A percentile compares a stretch with the other conserved stretches of the same genome.
These are phyloP conservation scores for Lindbergichthys nudifrons DNA, from an alignment of 2,797 vertebrate species.

Conservation along the genomic window DNA sequence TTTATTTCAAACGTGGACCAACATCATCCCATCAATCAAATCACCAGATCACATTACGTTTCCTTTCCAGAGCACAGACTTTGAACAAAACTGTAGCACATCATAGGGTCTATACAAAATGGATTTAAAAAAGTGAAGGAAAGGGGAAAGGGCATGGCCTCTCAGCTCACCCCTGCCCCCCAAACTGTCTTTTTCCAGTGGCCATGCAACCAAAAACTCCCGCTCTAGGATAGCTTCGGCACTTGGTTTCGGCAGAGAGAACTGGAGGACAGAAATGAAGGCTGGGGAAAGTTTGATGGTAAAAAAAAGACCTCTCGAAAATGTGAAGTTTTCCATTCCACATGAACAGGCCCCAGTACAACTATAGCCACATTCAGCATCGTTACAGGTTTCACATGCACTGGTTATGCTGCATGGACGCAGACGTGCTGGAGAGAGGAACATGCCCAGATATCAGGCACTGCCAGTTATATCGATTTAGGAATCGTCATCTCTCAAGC, in stretches of 20 bases:
- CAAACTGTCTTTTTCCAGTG: conserved; percentile 10
- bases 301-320: conserved; percentile 28
- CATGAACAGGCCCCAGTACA: conserved; percentile 48
- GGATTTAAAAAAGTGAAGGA: conserved; percentile 52
- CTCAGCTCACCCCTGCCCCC: conserved; percentile 8
- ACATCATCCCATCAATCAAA: conserved; percentile 36
- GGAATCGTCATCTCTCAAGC: conserved; percentile 10
- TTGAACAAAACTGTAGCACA: conserved; percentile 63
- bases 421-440: conserved; percentile 39
- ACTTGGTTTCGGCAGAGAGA: conserved; percentile 32
- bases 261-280: conserved; percentile 11
- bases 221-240: conserved; percentile 18
- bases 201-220: conserved; percentile 25
- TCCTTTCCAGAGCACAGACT: conserved; percentile 44
- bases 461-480: conserved; percentile 18
- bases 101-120: conserved; percentile 68
- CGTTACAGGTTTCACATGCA: conserved; percentile 52
- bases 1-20: conserved; percentile 77
- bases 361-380: conserved; percentile 35
- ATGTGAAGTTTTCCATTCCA: conserved; percentile 26
- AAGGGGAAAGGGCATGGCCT: background rate
- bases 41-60: conserved; percentile 18
- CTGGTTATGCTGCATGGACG: conserved; percentile 8
- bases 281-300: conserved; percentile 13
- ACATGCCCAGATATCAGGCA: conserved; percentile 20